Percentiles rank a stretch among this genome's conserved stretches.
Evolutionary conservation across 2,888 invertebrate genomes (phyloP).

Genomic region (Zygaena filipendulae): DNA sequence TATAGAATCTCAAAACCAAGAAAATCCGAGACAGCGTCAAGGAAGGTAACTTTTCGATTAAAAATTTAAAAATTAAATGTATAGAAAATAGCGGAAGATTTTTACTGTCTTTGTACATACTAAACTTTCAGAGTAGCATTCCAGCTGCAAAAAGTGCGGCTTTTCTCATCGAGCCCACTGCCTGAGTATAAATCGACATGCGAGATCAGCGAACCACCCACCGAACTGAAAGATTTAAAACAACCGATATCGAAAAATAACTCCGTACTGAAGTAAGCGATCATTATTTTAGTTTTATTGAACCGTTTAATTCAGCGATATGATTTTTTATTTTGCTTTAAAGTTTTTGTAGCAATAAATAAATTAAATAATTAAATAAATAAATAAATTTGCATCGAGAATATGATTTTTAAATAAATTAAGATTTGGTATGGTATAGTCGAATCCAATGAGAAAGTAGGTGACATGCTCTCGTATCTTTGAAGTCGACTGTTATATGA

Average conservation of each 20-base stretch:
- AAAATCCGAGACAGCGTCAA: constrained; percentile 23
- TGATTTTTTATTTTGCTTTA: not conserved
- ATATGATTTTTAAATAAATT: too few species aligned
- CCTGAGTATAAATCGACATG: constrained; percentile 19
- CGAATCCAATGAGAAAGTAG: too few species aligned
- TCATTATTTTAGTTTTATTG: too few species aligned
- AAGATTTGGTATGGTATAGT: too few species aligned
- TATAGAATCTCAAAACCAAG: constrained; percentile 27
- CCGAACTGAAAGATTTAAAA: constrained; percentile 35
- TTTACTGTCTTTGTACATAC: too few species aligned
- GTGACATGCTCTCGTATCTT: too few species aligned
- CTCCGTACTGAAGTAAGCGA: too few species aligned
- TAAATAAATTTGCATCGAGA: too few species aligned
- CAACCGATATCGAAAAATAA: constrained; percentile 19
- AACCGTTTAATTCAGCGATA: constrained; percentile 23
- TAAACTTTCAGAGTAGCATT: constrained; percentile 21
- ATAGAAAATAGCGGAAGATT: too few species aligned
- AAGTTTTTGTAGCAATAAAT: not conserved
- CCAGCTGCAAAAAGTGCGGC: constrained; percentile 27
- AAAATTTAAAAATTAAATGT: constrained; percentile 25
- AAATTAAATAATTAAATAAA: too few species aligned
- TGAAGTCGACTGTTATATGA: too few species aligned
- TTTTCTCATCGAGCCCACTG: constrained; percentile 25
- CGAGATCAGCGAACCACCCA: constrained; percentile 25
- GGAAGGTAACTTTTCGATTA: too few species aligned